Base-by-base conservation (phyloP, 2,797 vertebrate genomes). In the Florisuga fusca region DNA sequence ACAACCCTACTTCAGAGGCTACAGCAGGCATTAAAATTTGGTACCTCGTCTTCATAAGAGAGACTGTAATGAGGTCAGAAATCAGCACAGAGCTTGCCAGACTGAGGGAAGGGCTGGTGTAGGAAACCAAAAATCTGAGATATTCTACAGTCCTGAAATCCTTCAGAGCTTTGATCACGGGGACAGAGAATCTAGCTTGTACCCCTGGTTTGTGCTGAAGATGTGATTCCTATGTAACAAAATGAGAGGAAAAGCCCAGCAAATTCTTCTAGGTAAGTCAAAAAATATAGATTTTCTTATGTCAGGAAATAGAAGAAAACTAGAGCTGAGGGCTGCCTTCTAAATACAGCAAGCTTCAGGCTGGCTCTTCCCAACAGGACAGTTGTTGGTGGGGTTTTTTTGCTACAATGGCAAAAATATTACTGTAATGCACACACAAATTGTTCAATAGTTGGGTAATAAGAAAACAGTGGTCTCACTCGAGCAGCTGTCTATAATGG, bases 401-500 rank as follows among this genome's bases (percentile, higher is more conserved):
- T 63, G 43, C 34, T 58, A 81, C 33, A 43, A 61, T 29, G 8
- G 22, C 57, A 68, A 13, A 83, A 73, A 64, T 34, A 25, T 53
- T 71, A 17, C 57, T 64, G 72, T 50, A 31, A 14, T 20, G 4
- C 34, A 45, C 34, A 53, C 45, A 57, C 12, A 27, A 22, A 46
- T 46, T 29, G 9, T 36, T 64, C 67, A 43, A 33, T 41, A 29
- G 43, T 19, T 58, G 36, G 55, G 63, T 66, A 79, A 26, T 23
- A 31, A 38, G 46, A 38, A 46, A 67, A 36, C 46, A 5, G 29
- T 4, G 13, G 8, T 13, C 12, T 25, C 9, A 9, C 27, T 10
- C 23, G 17, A 27, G 50, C 6, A 1, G 0, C 3, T 19, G 0
- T 21, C 33, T 19, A 1, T 55, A 26, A 63, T 2, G 10, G 4